Conservation (phyloP, 2,888 invertebrate genomes). For the Cenopis cana region DNA sequence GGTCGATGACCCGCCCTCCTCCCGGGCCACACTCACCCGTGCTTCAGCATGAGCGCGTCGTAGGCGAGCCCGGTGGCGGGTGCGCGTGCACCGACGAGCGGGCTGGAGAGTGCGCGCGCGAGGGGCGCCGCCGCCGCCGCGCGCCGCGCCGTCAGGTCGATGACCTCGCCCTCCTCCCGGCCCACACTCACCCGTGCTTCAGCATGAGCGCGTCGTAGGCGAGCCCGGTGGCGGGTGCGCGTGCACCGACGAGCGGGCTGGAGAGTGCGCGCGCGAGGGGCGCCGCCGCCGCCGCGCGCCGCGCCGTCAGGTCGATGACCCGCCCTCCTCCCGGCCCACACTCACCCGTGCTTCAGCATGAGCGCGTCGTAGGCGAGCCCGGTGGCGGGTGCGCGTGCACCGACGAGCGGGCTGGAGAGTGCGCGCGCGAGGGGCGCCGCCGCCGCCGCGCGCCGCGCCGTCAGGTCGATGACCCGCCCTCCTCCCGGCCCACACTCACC, state of each 20-base stretch:
- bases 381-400: constrained; percentile 76
- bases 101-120: constrained; percentile 77
- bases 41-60: constrained; percentile 98
- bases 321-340: no score
- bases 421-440: constrained; percentile 50
- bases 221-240: constrained; percentile 86
- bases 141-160: no score
- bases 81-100: constrained; percentile 74
- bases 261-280: constrained; percentile 55
- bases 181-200: constrained; percentile 88
- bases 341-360: constrained; percentile 95
- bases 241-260: constrained; percentile 83
- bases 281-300: constrained; percentile 40
- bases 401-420: constrained; percentile 80
- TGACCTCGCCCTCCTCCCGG: no score
- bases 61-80: constrained; percentile 91
- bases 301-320: no score
- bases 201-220: constrained; percentile 99
- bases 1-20: no score
- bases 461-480: no score
- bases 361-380: constrained; percentile 97
- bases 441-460: no score
- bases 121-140: constrained; percentile 45
- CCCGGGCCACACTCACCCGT: constrained; percentile 81
- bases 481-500: constrained; percentile 57